Evolutionary conservation across 2,888 invertebrate species (phyloP).

Genomic region (Malthinus seriepunctatus): DNA sequence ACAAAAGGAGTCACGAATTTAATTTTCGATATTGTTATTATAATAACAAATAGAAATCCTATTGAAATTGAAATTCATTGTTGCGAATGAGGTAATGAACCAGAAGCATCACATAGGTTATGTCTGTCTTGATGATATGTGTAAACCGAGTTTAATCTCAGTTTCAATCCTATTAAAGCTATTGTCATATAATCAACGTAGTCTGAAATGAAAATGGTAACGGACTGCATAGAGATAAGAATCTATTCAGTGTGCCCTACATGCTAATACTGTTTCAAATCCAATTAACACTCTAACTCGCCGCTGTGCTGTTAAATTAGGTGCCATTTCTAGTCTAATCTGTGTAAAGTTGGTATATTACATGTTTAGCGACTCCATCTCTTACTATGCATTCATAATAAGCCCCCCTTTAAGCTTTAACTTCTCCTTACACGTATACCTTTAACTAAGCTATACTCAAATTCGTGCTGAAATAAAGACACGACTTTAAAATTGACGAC

Average conservation of each 20-base stretch:
- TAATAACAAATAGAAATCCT: no score
- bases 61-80: not conserved
- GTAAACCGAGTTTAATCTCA: slow-evolving; percentile 26
- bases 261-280: slow-evolving; percentile 34
- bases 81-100: slow-evolving; percentile 10
- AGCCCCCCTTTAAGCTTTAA: slow-evolving; percentile 11
- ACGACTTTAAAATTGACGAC: slow-evolving; percentile 7
- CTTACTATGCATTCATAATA: slow-evolving; percentile 22
- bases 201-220: slow-evolving; percentile 28
- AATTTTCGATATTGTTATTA: no score
- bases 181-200: slow-evolving; percentile 30
- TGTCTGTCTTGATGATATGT: slow-evolving; percentile 13
- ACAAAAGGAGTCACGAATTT: no score
- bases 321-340: slow-evolving; percentile 41
- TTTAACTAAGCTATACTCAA: not conserved
- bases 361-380: slow-evolving; percentile 19
- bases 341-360: slow-evolving; percentile 24
- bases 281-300: slow-evolving; percentile 34
- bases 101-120: slow-evolving; percentile 3
- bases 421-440: no score
- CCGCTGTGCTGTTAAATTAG: slow-evolving; percentile 36
- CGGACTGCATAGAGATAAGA: slow-evolving; percentile 32
- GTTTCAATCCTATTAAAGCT: slow-evolving; percentile 30
- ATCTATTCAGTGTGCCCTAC: slow-evolving; percentile 31
- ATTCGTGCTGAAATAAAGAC: slow-evolving; percentile 17